These are phyloP conservation scores for Aporophyla nigra DNA, from an alignment of 2,888 invertebrate genomes.

Conservation along the genomic window DNA sequence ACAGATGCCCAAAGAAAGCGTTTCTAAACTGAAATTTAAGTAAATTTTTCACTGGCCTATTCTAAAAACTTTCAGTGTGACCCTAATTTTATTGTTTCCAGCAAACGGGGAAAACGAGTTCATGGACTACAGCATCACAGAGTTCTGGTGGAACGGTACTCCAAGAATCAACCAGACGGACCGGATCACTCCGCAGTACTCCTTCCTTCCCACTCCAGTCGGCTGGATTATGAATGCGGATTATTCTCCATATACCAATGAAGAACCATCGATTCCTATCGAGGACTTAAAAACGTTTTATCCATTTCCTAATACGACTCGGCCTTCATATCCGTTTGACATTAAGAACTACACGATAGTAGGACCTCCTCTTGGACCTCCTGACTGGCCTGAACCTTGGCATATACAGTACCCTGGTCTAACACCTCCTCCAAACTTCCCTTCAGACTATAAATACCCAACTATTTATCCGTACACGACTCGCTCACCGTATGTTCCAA, in stretches of 20 bases:
- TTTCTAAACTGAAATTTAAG: too few species aligned
- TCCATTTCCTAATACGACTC: neutral
- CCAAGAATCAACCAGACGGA: slow-evolving; percentile 7
- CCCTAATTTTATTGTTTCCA: slow-evolving; percentile 3
- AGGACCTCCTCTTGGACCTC: neutral
- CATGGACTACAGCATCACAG: slow-evolving; percentile 15
- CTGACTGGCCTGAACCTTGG: neutral
- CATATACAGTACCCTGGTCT: neutral
- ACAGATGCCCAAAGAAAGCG: too few species aligned
- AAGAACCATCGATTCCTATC: neutral
- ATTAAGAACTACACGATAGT: neutral
- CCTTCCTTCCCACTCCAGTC: neutral
- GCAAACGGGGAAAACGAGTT: neutral
- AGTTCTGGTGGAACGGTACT: slow-evolving; percentile 14
- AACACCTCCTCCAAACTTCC: slow-evolving; percentile 4
- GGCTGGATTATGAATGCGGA: neutral
- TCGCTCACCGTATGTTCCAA: neutral
- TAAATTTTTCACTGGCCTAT: too few species aligned
- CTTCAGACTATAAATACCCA: neutral
- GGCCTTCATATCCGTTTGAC: neutral
- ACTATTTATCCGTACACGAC: neutral
- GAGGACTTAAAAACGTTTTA: neutral
- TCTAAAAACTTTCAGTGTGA: too few species aligned
- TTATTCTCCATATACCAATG: too few species aligned
- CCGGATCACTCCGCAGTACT: slow-evolving; percentile 1